Evolutionary conservation across 2,113 vertebrate species (phyloP).

Genomic region (Protobothrops flavoviridis): DNA sequence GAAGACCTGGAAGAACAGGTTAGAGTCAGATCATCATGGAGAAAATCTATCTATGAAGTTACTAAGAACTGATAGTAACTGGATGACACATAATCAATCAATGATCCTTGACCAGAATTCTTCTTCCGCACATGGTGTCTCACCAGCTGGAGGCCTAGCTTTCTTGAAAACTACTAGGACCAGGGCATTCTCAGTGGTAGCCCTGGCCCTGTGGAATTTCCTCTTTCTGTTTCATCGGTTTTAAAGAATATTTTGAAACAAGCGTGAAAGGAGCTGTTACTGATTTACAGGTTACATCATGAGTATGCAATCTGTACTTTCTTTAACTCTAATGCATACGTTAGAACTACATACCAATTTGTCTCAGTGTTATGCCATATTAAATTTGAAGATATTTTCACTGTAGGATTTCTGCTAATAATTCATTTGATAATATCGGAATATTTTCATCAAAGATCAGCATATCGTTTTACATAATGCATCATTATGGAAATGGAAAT

Average conservation of each 20-base stretch:
- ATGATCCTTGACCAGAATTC: neutral
- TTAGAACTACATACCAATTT: neutral
- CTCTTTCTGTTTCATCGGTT: neutral
- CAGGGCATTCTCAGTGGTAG: neutral
- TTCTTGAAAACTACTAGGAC: neutral
- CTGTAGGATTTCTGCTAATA: neutral
- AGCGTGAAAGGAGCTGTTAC: neutral
- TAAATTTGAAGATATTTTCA: neutral
- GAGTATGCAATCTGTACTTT: neutral
- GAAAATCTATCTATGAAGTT: neutral
- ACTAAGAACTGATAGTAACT: neutral
- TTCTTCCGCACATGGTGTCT: neutral
- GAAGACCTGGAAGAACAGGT: neutral
- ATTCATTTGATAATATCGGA: neutral
- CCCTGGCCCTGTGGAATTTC: neutral
- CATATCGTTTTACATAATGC: neutral
- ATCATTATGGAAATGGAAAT: neutral
- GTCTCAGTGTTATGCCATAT: neutral
- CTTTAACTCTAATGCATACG: neutral
- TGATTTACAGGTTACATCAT: neutral
- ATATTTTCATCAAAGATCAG: neutral
- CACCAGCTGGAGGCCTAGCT: neutral
- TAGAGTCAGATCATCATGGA: neutral
- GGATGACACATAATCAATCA: neutral
- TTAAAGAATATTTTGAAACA: neutral